phyloP scores from a whole-genome alignment of 2,113 vertebrate genomes.

The Centropus unirufus region DNA sequence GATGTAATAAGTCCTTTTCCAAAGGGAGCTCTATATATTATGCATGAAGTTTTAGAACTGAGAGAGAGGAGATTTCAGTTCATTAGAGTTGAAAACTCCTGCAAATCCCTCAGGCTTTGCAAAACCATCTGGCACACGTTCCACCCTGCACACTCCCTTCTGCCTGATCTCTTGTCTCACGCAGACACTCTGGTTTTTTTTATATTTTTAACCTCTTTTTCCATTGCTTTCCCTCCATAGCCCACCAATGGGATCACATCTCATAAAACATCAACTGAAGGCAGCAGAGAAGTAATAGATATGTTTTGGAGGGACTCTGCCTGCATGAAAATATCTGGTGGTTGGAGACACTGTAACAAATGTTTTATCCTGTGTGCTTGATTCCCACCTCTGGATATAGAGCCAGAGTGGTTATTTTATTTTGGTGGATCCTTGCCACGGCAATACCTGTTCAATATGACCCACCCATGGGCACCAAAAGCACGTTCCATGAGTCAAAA shows the following conservation, averaged over 20 bases:
- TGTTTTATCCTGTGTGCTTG: not conserved
- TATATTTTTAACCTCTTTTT: not conserved
- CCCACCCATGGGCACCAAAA: not conserved
- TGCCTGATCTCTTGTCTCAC: not conserved
- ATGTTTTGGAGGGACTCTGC: not conserved
- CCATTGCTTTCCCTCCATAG: not conserved
- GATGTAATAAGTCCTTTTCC: constrained; percentile 44
- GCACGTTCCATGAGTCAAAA: fast-evolving
- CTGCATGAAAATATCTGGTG: not conserved
- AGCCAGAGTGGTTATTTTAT: not conserved
- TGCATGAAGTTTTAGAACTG: constrained; percentile 62
- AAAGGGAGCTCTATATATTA: constrained; percentile 60
- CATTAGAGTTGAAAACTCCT: constrained; percentile 69
- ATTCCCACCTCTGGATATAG: not conserved
- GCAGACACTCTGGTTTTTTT: not conserved
- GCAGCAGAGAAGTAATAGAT: not conserved
- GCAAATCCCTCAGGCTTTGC: constrained; percentile 60
- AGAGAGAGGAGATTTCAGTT: constrained; percentile 65
- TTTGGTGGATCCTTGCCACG: not conserved
- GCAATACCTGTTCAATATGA: not conserved
- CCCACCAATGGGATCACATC: not conserved
- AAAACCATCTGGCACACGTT: constrained; percentile 59
- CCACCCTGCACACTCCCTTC: not conserved
- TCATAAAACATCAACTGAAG: not conserved
- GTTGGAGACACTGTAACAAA: not conserved